Base-by-base conservation (phyloP, 1,140 invertebrate genomes). In the Hypothenemus hampei region DNA sequence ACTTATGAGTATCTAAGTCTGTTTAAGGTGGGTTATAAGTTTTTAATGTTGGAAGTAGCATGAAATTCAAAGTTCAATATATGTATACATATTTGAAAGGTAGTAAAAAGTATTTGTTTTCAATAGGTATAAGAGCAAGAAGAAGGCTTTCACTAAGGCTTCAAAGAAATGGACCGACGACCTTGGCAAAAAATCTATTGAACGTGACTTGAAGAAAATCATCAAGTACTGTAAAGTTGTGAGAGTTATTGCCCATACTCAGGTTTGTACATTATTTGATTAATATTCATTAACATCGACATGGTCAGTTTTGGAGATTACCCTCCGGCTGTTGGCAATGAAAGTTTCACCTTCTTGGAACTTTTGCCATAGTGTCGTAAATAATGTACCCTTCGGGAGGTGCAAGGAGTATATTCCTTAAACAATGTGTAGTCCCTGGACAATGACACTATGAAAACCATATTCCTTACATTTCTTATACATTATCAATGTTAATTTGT, bases 91-190 rank as follows among this genome's bases (percentile, higher is more conserved):
- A 13, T 13, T 3, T 31, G 3, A 8, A 3, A 3, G 13, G 13
- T 31, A 43, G 40, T 22, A 37, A 3, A 13, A 10, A 21, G 13
- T 43, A 11, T 43, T 11, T 43, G 18, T 43, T 43, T 43, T 8
- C 15, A 45, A 58, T 69, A 99, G 97, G 97, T 98, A 96, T 78
- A 94, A 95, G 76, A 96, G 91, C 72, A 98, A 99, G 84, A 99
- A 98, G 92, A 98, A 98, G 91, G 97, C 97, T 63, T 99, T 99
- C 75, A 94, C 93, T 55, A 99, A 99, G 75, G 84, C 91, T 49
- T 88, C 90, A 69, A 98, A 98, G 80, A 99, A 98, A 74, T 99
- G 97, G 96, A 85, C 91, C 66, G 96, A 98, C 81, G 86, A 93
- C 63, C 80, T 91, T 57, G 97, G 97, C 35, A 90, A 89, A 72